Percentiles rank a stretch among this genome's conserved stretches.
phyloP scores from a whole-genome alignment of 2,888 invertebrate species.

The Holacanthella duospinosa region DNA sequence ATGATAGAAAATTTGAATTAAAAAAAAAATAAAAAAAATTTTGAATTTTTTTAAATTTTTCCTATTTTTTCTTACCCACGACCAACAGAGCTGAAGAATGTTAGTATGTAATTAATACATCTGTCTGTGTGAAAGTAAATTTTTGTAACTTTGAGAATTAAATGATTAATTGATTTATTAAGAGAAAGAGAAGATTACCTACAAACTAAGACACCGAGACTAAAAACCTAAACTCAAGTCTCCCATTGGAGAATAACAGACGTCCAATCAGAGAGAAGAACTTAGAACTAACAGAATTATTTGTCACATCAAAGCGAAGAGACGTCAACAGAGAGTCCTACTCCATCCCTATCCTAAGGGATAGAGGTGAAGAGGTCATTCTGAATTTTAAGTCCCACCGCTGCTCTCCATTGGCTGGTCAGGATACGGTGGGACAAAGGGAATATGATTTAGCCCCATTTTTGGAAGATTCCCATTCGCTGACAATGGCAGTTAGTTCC shows the following conservation, averaged over 20 bases:
- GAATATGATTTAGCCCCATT: slow-evolving; percentile 55
- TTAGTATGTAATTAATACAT: no score
- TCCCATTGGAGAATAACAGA: not conserved
- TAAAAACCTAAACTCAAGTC: not conserved
- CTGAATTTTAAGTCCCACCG: not conserved
- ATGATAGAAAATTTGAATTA: no score
- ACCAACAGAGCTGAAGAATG: no score
- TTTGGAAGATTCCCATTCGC: slow-evolving; percentile 77
- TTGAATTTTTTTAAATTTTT: no score
- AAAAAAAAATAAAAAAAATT: no score
- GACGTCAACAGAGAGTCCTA: not conserved
- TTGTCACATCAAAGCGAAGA: slow-evolving; percentile 1
- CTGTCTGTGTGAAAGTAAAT: no score
- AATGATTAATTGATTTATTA: not conserved
- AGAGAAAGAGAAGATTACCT: not conserved
- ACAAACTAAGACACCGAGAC: not conserved
- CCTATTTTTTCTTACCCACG: no score
- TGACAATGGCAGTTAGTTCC: slow-evolving; percentile 80
- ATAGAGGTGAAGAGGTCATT: no score
- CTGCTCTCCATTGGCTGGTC: not conserved
- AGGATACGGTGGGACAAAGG: not conserved
- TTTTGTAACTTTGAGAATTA: no score
- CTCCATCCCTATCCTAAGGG: no score
- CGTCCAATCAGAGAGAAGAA: not conserved
- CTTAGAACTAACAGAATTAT: not conserved